Evolutionary conservation across 2,888 invertebrate species (phyloP).

Genomic region (Lepidocyrtoides sp.): DNA sequence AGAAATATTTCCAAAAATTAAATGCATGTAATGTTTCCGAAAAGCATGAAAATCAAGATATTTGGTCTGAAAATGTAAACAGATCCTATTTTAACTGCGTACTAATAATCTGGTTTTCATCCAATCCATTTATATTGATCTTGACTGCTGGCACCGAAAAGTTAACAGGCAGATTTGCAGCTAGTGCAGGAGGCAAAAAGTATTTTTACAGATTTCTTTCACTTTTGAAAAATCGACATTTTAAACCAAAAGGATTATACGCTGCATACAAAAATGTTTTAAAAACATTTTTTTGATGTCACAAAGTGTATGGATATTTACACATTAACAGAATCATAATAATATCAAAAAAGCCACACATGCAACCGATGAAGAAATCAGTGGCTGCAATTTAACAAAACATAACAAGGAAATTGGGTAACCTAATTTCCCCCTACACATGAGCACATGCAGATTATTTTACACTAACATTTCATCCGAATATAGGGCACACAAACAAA

Average conservation of each 20-base stretch:
- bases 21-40: constrained; percentile 5
- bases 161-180: no score
- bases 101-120: constrained; percentile 5
- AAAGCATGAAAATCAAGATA: constrained; percentile 8
- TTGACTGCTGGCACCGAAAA: neutral
- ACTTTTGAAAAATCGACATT: neutral
- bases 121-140: neutral
- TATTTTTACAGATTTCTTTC: neutral
- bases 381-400: constrained; percentile 12
- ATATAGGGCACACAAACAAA: constrained; percentile 44
- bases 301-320: neutral
- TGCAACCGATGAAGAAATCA: constrained; percentile 53
- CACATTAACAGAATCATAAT: neutral
- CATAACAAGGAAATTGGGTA: constrained; percentile 55
- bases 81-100: neutral
- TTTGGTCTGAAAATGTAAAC: neutral
- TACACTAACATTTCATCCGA: constrained; percentile 49
- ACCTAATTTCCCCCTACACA: constrained; percentile 65
- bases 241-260: neutral
- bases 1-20: neutral
- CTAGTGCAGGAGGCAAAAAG: no score
- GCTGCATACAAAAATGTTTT: constrained; percentile 11
- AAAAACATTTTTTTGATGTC: constrained; percentile 33
- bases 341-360: constrained; percentile 46
- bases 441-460: constrained; percentile 1